Conservation (phyloP, 2,113 vertebrate species). For the Grammatotria lemairii region DNA sequence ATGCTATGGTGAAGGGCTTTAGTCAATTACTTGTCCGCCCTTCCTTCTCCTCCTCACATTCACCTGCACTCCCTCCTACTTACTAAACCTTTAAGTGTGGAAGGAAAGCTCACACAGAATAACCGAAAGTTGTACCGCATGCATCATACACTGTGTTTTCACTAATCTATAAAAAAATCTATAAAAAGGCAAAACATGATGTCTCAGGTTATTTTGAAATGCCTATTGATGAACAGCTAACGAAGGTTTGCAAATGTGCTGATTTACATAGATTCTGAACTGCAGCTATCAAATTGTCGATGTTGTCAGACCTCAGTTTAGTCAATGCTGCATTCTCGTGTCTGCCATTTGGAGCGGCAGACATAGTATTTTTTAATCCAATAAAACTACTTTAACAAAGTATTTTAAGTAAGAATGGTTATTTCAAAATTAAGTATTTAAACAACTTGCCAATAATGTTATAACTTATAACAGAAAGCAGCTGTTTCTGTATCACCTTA, state of each 20-base stretch:
- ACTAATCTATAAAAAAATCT: neutral
- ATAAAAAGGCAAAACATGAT: neutral
- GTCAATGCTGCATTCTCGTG: neutral
- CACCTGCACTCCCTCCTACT: neutral
- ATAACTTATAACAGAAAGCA: neutral
- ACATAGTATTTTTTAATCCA: neutral
- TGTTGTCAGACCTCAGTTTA: neutral
- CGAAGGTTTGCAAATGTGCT: neutral
- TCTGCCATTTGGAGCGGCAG: neutral
- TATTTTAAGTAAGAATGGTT: neutral
- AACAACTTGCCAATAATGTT: neutral
- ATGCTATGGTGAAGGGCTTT: slow-evolving; percentile 4
- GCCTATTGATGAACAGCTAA: neutral
- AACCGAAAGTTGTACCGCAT: neutral
- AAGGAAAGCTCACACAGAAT: neutral
- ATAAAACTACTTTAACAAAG: neutral
- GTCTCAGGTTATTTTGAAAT: neutral
- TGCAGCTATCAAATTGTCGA: neutral
- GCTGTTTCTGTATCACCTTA: neutral
- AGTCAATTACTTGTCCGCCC: neutral
- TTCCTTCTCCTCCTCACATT: neutral
- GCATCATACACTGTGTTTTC: neutral
- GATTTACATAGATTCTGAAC: neutral
- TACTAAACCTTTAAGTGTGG: neutral
- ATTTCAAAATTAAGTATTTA: neutral